Conservation (phyloP, 2,888 invertebrate species). For the Fragum sueziense region DNA sequence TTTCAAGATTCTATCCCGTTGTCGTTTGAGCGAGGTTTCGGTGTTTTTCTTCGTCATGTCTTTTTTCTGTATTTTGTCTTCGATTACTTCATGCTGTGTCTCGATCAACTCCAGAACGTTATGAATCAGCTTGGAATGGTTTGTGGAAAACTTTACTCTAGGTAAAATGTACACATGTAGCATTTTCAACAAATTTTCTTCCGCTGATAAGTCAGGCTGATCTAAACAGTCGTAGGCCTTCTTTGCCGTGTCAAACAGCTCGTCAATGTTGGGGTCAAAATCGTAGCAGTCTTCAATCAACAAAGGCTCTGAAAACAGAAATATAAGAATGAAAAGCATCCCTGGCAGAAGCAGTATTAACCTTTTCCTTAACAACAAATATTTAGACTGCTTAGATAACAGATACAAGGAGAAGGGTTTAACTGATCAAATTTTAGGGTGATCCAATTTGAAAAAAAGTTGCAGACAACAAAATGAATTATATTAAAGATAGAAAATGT, state of each 20-base stretch:
- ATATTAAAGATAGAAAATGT: not conserved
- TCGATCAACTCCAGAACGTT: slow-evolving; percentile 56
- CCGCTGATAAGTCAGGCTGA: slow-evolving; percentile 24
- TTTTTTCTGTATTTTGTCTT: slow-evolving; percentile 64
- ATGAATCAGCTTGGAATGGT: slow-evolving; percentile 63
- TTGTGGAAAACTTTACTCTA: slow-evolving; percentile 63
- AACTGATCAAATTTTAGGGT: not conserved
- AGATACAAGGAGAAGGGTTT: too few species aligned
- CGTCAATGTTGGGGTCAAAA: slow-evolving; percentile 73
- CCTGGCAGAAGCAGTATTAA: not conserved
- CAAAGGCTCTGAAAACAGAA: slow-evolving; percentile 50
- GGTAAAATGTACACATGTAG: slow-evolving; percentile 77
- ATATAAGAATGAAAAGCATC: not conserved
- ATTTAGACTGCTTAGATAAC: too few species aligned
- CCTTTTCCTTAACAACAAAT: too few species aligned
- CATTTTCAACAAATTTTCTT: slow-evolving; percentile 61
- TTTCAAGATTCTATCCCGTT: slow-evolving; percentile 62
- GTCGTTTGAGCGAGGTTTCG: slow-evolving; percentile 63
- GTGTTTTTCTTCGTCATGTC: slow-evolving; percentile 62
- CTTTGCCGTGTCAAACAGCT: slow-evolving; percentile 69
- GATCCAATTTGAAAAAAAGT: not conserved
- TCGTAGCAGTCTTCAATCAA: slow-evolving; percentile 69
- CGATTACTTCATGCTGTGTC: slow-evolving; percentile 52
- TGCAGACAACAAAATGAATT: not conserved
- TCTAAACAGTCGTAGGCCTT: slow-evolving; percentile 38